Percentiles rank a stretch among this genome's conserved stretches.
Conservation (phyloP, 1,140 invertebrate genomes). For the Temnothorax longispinosus region DNA sequence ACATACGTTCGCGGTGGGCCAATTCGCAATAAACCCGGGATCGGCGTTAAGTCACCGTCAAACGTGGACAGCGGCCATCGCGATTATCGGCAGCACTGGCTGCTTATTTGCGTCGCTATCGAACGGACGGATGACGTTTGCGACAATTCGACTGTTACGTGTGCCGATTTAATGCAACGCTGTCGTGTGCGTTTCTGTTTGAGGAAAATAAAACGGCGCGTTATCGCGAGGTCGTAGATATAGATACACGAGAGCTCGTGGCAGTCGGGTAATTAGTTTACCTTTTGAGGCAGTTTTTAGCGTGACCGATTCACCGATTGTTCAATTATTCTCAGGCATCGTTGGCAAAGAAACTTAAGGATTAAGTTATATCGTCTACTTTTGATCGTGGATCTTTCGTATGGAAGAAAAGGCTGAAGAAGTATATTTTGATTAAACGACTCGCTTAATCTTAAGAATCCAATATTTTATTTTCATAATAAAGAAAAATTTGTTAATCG, state of each 20-base stretch:
- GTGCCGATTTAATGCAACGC: constrained; percentile 8
- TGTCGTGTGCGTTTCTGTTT: constrained; percentile 1
- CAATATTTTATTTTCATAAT: background rate
- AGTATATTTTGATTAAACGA: background rate
- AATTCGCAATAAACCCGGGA: constrained; percentile 56
- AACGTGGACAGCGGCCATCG: constrained; percentile 67
- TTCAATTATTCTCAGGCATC: background rate
- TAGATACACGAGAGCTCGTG: constrained; percentile 29
- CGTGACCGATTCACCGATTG: background rate
- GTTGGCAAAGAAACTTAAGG: background rate
- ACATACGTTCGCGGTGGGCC: constrained; percentile 58
- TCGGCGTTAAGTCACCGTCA: constrained; percentile 76
- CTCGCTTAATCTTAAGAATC: background rate
- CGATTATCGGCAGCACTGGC: constrained; percentile 75
- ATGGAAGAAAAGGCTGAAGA: background rate
- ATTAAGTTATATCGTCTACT: constrained; percentile 18
- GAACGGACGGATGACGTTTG: constrained; percentile 36
- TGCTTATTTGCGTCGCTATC: constrained; percentile 68
- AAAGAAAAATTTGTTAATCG: background rate
- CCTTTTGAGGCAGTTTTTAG: background rate
- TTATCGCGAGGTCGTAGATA: constrained; percentile 49
- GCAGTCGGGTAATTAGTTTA: background rate
- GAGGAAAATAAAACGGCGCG: constrained; percentile 3
- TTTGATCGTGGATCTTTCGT: background rate
- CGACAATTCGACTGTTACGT: constrained; percentile 6